Base-by-base conservation (phyloP, 2,888 invertebrate genomes). In the Anoncus sp. region DNA sequence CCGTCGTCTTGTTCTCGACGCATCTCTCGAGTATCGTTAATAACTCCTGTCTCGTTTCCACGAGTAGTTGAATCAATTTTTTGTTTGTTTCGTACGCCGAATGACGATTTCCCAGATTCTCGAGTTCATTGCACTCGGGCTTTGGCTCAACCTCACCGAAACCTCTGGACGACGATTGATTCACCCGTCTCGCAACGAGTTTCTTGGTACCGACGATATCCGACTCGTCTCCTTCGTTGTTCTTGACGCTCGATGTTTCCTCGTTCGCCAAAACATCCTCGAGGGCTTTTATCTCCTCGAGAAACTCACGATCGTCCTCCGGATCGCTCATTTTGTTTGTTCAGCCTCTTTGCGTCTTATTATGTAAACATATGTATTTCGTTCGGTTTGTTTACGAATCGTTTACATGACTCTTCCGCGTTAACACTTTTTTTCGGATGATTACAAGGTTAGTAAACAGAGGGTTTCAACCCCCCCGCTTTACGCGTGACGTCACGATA, bases 311-410 rank as follows among this genome's bases (percentile, higher is more conserved):
- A 24, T 83, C 81, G 47, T 87, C 86, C 20, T 88, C 88, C 3
- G 79, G 79, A n/a, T 88, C 87, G 51, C 84, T 87, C 88, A 89
- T 89, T n/a, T 5, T n/a, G n/a, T n/a, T n/a, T n/a, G n/a, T n/a
- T n/a, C n/a, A n/a, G n/a, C 27, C 18, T n/a, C 35, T 4, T 59
- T 59, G 31, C 31, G 31, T 31, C 3, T 31, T 31, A 5, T 31
- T 31, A 7, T 31, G n/a, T n/a, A n/a, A n/a, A n/a, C n/a, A n/a
- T n/a, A n/a, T n/a, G n/a, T n/a, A n/a, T n/a, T n/a, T n/a, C n/a
- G n/a, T n/a, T n/a, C n/a, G n/a, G n/a, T n/a, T n/a, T n/a, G n/a
- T n/a, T n/a, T n/a, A n/a, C n/a, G n/a, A n/a, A n/a, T n/a, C n/a
- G n/a, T n/a, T n/a, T n/a, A n/a, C n/a, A n/a, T n/a, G n/a, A n/a